A percentile compares a stretch with the other conserved stretches of the same genome.
Evolutionary conservation across 2,888 invertebrate genomes (phyloP).

Genomic region (Hemaris fuciformis): DNA sequence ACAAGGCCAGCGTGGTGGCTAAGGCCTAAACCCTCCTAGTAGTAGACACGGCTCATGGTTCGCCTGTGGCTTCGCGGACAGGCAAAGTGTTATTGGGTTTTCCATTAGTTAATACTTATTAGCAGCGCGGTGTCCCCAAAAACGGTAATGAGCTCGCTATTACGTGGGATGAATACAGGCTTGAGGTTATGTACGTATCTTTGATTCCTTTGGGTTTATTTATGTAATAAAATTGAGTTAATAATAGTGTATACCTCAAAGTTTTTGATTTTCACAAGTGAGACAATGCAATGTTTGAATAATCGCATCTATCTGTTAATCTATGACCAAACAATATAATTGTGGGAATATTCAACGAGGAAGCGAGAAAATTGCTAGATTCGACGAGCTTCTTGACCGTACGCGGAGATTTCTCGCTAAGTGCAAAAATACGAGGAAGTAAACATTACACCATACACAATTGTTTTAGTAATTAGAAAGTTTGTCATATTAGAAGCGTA

Average conservation of each 20-base stretch:
- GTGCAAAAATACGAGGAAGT: not conserved
- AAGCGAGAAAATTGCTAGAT: slow-evolving; percentile 8
- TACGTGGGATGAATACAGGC: no score
- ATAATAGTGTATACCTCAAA: not conserved
- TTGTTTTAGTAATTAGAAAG: not conserved
- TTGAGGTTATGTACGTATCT: no score
- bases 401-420: not conserved
- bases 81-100: no score
- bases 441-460: not conserved
- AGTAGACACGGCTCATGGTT: no score
- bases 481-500: not conserved
- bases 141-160: no score
- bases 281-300: not conserved
- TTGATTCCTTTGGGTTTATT: no score
- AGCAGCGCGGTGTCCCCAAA: no score
- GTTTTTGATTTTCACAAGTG: not conserved
- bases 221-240: no score
- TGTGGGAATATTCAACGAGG: slow-evolving; percentile 9
- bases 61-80: no score
- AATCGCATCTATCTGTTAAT: not conserved
- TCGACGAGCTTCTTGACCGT: not conserved
- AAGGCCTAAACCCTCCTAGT: no score
- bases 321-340: not conserved
- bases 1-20: no score
- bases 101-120: no score